Evolutionary conservation across 2,113 vertebrate genomes (phyloP).

Genomic region (Vidua chalybeata): DNA sequence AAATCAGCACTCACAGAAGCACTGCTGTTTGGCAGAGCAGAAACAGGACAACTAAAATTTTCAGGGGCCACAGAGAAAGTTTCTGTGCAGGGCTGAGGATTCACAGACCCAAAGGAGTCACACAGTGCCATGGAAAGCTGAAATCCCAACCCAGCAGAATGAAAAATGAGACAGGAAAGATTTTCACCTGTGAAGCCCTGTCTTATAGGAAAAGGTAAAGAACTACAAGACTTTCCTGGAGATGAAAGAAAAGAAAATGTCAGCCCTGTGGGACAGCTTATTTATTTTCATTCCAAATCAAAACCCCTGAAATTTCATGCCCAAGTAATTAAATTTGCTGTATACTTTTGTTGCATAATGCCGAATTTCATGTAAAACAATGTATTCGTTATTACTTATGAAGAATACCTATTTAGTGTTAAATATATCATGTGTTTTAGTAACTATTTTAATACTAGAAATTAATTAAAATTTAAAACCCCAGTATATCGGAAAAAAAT

Average conservation of each 20-base stretch:
- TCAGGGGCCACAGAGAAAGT: neutral
- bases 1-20: neutral
- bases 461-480: neutral
- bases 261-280: neutral
- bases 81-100: neutral
- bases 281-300: neutral
- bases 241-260: neutral
- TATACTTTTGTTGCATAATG: neutral
- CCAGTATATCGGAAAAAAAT: neutral
- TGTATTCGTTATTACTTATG: neutral
- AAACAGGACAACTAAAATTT: neutral
- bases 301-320: neutral
- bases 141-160: neutral
- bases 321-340: neutral
- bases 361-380: neutral
- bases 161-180: neutral
- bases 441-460: neutral
- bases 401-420: neutral
- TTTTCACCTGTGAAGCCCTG: neutral
- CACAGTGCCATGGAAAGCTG: neutral
- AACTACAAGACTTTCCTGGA: neutral
- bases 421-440: neutral
- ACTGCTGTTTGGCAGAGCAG: neutral
- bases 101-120: neutral
- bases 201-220: neutral